Conservation (phyloP, 1,140 invertebrate species). For the Cryptotermes secundus region DNA sequence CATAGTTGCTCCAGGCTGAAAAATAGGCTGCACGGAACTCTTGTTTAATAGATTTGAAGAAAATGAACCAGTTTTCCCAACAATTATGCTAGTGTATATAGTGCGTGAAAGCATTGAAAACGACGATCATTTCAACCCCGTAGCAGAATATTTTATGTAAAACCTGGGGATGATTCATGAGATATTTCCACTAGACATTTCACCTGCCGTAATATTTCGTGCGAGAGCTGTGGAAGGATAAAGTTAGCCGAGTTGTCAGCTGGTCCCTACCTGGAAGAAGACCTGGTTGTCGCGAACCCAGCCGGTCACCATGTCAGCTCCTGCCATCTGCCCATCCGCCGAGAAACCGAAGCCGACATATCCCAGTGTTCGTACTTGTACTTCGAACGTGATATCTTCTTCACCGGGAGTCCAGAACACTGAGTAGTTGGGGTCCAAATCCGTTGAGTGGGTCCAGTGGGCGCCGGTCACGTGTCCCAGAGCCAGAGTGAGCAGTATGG, state of each 20-base stretch:
- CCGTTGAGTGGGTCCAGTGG: slow-evolving; percentile 52
- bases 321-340: slow-evolving; percentile 65
- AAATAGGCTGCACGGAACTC: no score
- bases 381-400: slow-evolving; percentile 71
- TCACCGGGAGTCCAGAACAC: slow-evolving; percentile 54
- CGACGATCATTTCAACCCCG: no score
- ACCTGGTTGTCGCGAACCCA: slow-evolving; percentile 69
- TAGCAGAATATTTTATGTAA: no score
- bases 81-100: no score
- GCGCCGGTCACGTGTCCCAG: slow-evolving; percentile 39
- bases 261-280: slow-evolving; percentile 63
- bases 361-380: slow-evolving; percentile 75
- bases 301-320: slow-evolving; percentile 70
- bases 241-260: neutral
- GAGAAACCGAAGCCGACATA: slow-evolving; percentile 82
- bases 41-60: no score
- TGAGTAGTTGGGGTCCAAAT: slow-evolving; percentile 53
- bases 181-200: no score
- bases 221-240: no score
- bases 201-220: no score
- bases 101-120: no score
- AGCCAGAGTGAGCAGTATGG: neutral
- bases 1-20: no score
- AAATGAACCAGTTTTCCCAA: no score
- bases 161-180: no score